Conservation (phyloP, 1,140 invertebrate species). For the Drosophila pseudoobscura region DNA sequence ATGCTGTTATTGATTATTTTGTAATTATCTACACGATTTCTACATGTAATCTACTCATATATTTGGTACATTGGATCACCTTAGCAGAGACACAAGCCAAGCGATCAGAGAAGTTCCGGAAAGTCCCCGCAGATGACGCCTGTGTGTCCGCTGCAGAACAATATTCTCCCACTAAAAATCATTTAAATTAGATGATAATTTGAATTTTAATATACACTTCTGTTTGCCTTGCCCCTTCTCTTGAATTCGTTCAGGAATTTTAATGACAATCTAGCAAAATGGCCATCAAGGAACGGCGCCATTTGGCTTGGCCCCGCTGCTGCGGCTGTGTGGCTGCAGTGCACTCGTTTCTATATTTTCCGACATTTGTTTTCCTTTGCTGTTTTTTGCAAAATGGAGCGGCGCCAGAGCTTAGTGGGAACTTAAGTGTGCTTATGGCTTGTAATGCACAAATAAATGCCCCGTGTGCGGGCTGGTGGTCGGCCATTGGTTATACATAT, state of each 20-base stretch:
- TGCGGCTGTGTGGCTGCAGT: constrained; percentile 7
- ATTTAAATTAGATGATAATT: no score
- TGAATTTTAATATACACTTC: no score
- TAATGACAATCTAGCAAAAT: constrained; percentile 19
- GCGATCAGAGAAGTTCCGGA: no score
- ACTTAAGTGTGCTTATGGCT: constrained; percentile 73
- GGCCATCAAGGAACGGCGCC: constrained; percentile 49
- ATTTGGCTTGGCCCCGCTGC: constrained; percentile 37
- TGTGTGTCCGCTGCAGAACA: no score
- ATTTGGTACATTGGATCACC: no score
- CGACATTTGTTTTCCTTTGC: constrained; percentile 13
- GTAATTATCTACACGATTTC: no score
- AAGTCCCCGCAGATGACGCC: no score
- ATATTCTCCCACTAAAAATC: no score
- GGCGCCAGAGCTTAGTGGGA: constrained; percentile 74
- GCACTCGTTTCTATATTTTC: constrained; percentile 29
- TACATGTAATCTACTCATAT: no score
- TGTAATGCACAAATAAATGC: constrained; percentile 79
- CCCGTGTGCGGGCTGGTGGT: constrained; percentile 28
- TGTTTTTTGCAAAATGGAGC: constrained; percentile 73
- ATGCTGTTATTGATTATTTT: no score
- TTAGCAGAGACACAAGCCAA: no score
- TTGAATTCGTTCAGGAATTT: not conserved
- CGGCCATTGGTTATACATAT: constrained; percentile 58
- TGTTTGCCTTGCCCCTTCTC: no score